A percentile compares a stretch with the other conserved stretches of the same genome.
phyloP scores from a whole-genome alignment of 2,888 invertebrate species.

The Syrista parreyssii region DNA sequence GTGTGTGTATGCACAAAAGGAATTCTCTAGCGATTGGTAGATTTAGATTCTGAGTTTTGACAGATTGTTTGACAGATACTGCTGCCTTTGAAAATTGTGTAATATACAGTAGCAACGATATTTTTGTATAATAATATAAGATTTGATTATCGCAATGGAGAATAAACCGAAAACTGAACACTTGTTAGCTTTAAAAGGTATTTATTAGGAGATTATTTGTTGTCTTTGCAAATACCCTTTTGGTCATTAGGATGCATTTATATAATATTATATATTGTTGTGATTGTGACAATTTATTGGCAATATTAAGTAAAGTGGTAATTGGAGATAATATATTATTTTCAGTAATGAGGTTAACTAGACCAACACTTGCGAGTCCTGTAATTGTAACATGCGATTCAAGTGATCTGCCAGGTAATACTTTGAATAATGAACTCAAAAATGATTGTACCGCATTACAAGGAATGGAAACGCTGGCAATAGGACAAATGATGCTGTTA shows the following conservation, averaged over 20 bases:
- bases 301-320: background rate
- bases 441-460: conserved; percentile 87
- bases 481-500: conserved; percentile 90
- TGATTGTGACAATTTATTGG: background rate
- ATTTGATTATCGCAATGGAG: conserved; percentile 67
- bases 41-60: too few species aligned
- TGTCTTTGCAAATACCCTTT: background rate
- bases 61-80: too few species aligned
- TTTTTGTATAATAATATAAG: background rate
- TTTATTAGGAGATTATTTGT: conserved; percentile 11
- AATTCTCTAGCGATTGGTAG: too few species aligned
- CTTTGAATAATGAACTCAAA: conserved; percentile 81
- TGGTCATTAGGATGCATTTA: background rate
- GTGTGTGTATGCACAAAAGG: too few species aligned
- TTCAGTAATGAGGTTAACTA: conserved; percentile 92
- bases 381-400: conserved; percentile 86
- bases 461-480: conserved; percentile 83
- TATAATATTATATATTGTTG: too few species aligned
- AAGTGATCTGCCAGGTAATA: conserved; percentile 85
- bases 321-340: conserved; percentile 24
- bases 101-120: too few species aligned
- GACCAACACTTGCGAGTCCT: conserved; percentile 88
- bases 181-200: conserved; percentile 73
- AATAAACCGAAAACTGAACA: conserved; percentile 73
- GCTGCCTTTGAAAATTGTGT: too few species aligned